These are phyloP conservation scores for Takifugu ocellatus DNA, from an alignment of 2,797 vertebrate genomes.

Conservation along the genomic window DNA sequence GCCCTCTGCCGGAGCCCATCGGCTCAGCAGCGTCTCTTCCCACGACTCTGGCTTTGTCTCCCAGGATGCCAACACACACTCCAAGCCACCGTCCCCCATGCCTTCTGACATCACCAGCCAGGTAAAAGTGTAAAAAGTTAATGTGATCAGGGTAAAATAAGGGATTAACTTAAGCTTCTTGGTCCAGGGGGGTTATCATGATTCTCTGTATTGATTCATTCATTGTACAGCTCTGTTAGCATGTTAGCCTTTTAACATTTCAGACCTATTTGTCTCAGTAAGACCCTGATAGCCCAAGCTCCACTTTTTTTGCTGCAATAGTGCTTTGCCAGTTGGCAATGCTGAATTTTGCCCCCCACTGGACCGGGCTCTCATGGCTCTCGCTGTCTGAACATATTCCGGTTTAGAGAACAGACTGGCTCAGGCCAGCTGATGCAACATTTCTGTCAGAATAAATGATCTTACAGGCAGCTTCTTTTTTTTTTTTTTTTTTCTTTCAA, in stretches of 20 bases:
- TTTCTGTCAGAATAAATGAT: constrained; percentile 55
- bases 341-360: constrained; percentile 35
- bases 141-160: too few relatives aligned
- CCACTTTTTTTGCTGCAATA: constrained; percentile 27
- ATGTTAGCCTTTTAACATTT: constrained; percentile 2
- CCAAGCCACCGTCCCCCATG: constrained; percentile 96
- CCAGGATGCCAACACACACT: constrained; percentile 90
- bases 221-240: constrained; percentile 21
- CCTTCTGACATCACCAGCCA: constrained; percentile 96
- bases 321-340: constrained; percentile 40
- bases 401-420: constrained; percentile 22
- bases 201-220: constrained; percentile 11
- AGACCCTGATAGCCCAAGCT: constrained; percentile 3
- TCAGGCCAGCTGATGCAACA: constrained; percentile 46
- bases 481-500: constrained; percentile 16
- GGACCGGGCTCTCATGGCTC: constrained; percentile 33
- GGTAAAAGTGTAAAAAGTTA: constrained; percentile 64
- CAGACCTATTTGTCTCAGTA: constrained; percentile 8
- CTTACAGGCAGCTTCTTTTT: constrained; percentile 38
- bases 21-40: constrained; percentile 95
- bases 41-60: constrained; percentile 98
- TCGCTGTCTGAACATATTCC: constrained; percentile 30
- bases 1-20: constrained; percentile 81
- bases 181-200: constrained; percentile 2
- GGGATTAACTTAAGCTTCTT: background rate